These are phyloP conservation scores for Mycetomoellerius zeteki DNA, from an alignment of 1,140 invertebrate species.

Conservation along the genomic window DNA sequence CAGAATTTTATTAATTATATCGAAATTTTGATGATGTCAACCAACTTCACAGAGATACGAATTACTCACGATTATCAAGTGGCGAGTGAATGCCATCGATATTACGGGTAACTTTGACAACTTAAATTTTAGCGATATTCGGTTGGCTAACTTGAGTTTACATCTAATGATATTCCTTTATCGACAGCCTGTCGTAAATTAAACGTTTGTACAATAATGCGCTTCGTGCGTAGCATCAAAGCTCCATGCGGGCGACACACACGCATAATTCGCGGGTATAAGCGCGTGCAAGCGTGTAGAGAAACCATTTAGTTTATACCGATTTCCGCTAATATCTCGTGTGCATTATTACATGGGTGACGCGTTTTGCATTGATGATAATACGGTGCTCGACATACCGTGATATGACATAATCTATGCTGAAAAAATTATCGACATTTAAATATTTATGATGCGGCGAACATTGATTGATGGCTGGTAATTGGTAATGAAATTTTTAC, in stretches of 20 bases:
- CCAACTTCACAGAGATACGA: neutral
- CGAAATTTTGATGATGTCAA: no score
- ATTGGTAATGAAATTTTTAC: slow-evolving; percentile 14
- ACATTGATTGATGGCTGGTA: slow-evolving; percentile 12
- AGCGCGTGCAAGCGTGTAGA: neutral
- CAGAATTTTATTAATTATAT: no score
- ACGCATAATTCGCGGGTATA: neutral
- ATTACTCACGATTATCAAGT: slow-evolving; percentile 3
- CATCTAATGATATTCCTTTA: slow-evolving; percentile 39
- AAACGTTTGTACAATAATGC: slow-evolving; percentile 22
- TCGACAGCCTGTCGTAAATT: slow-evolving; percentile 30
- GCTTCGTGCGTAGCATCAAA: slow-evolving; percentile 13
- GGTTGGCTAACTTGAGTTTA: slow-evolving; percentile 26
- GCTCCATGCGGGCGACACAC: slow-evolving; percentile 2
- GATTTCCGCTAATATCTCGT: neutral
- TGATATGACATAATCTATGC: neutral
- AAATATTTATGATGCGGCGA: slow-evolving; percentile 19
- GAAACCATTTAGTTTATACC: neutral
- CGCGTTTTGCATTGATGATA: slow-evolving; percentile 13
- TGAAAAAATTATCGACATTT: slow-evolving; percentile 21
- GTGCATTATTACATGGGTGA: slow-evolving; percentile 31
- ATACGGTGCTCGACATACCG: neutral
- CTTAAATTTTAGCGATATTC: slow-evolving; percentile 35
- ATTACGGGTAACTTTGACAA: neutral
- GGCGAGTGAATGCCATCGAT: neutral